Base-by-base conservation (phyloP, 2,888 invertebrate genomes). In the Trissolcus brochymenae region DNA sequence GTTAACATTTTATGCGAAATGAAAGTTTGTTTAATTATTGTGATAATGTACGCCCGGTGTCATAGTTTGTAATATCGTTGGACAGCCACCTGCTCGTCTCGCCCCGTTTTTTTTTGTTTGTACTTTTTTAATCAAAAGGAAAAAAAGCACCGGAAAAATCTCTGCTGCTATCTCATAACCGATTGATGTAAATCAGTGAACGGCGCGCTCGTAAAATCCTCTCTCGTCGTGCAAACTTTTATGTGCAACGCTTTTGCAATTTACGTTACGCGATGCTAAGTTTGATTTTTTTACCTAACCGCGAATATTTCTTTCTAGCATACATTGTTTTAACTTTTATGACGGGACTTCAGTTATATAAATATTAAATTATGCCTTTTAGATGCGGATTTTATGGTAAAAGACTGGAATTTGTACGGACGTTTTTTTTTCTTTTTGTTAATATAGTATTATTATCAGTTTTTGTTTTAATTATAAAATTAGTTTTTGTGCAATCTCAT, bases 11-110 rank as follows among this genome's bases (percentile, higher is more conserved):
- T 35, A 4, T 74, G 60, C 56, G 53, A 19, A 79, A 79, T 76
- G 73, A 78, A 66, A 74, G 55, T 76, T 61, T 72, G 76, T 81
- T 82, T 82, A 82, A 83, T 82, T 82, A 80, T 81, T 76, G 68
- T 51, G 54, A 72, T 79, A 79, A 78, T 78, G 9, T 35, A 70
- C 74, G 57, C 56, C 41, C 59, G 43, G 56, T 78, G 75, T 76
- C 76, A 77, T 81, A 81, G 77, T 81, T 80, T 81, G 78, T 79
- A 78, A 68, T 74, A 56, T 72, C 71, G 19, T 60, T 51, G 54
- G 51, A 55, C 11, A 56, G 51, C 55, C 11, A 35, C 35, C 35
- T 35, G 35, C 35, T 35, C 9, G 11, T 1, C 35, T 9, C 25
- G 4, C 2, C 25, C 25, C 25, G 3, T 25, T 25, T 25, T 6